Conservation (phyloP, 2,888 invertebrate species). For the Psococerastis gibbosa region DNA sequence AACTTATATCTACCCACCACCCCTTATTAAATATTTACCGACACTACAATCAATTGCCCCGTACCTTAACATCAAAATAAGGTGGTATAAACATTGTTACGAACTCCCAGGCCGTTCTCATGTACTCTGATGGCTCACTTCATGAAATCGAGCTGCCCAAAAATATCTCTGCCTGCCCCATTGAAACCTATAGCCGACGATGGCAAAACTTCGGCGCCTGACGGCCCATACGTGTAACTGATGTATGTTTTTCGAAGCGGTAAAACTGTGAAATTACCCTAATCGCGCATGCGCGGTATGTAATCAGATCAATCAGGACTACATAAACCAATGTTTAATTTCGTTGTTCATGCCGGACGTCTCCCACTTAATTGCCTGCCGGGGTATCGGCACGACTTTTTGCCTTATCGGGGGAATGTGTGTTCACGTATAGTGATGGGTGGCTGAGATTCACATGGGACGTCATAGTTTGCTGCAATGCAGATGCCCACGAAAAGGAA, state of each 20-base stretch:
- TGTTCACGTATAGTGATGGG: too few relatives aligned
- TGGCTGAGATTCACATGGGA: too few relatives aligned
- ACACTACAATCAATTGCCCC: constrained; percentile 1
- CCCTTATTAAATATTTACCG: constrained; percentile 10
- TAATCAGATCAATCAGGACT: constrained; percentile 10
- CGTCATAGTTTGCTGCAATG: too few relatives aligned
- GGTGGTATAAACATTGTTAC: constrained; percentile 6
- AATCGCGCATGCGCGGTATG: constrained; percentile 8
- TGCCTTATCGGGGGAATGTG: too few relatives aligned
- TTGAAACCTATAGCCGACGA: not conserved
- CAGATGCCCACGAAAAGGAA: too few relatives aligned
- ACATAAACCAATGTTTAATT: constrained; percentile 10
- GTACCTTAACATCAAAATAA: constrained; percentile 3
- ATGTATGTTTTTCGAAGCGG: constrained; percentile 8
- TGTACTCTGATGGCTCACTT: constrained; percentile 7
- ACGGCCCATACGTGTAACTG: constrained; percentile 7
- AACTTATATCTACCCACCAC: too few relatives aligned
- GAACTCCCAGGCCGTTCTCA: constrained; percentile 7
- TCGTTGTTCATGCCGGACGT: constrained; percentile 9
- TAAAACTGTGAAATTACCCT: constrained; percentile 8
- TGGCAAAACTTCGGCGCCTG: not conserved
- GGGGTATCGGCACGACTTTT: not conserved
- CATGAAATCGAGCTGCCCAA: not conserved
- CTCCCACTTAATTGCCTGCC: constrained; percentile 7
- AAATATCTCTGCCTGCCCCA: not conserved